Base-by-base conservation (phyloP, 2,888 invertebrate species). In the Drosophila neotestacea region DNA sequence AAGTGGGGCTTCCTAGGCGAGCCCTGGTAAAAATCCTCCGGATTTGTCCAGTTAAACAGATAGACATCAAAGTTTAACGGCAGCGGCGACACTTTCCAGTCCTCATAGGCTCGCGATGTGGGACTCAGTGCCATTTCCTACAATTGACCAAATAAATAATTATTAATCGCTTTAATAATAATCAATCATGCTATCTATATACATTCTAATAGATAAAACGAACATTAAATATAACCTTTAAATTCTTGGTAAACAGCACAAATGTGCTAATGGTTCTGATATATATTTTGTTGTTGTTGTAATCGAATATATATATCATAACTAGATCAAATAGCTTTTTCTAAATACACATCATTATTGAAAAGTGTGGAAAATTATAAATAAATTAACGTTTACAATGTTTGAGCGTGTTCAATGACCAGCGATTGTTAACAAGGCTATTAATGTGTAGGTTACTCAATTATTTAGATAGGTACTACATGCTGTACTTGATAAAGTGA, bases 11-110 rank as follows among this genome's bases (percentile, higher is more conserved):
- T 95, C 69, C 94, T 94, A 1, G 87, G 82, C 1, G 93, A 93
- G 54, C 93, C 94, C 11, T 94, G 93, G 4, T 94, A 93, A 39
- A 95, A 94, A 59, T 94, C 94, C 22, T 95, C 93, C 0, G 96
- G 94, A 92, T 96, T 96, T 4, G 96, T 96, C 96, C 96, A 96
- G 91, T 96, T 96, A 90, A 95, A 96, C 75, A 96, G 93, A 90
- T 95, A 95, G 51, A 96, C 93, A 81, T 96, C 95, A 72, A 96
- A 93, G 81, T 93, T 93, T 0, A 96, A 90, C 0, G 95, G 95
- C 32, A 96, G 91, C 0, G 94, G 93, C 0, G 95, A 95, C 22
- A 94, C 94, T 83, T 94, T 93, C 97, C 97, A 97, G 38, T 95
- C 91, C 1, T 94, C 92, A 92, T 94, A 97, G 1, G 95, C 93